These are phyloP conservation scores for Cerastis leucographa DNA, from an alignment of 2,888 invertebrate genomes.

Conservation along the genomic window DNA sequence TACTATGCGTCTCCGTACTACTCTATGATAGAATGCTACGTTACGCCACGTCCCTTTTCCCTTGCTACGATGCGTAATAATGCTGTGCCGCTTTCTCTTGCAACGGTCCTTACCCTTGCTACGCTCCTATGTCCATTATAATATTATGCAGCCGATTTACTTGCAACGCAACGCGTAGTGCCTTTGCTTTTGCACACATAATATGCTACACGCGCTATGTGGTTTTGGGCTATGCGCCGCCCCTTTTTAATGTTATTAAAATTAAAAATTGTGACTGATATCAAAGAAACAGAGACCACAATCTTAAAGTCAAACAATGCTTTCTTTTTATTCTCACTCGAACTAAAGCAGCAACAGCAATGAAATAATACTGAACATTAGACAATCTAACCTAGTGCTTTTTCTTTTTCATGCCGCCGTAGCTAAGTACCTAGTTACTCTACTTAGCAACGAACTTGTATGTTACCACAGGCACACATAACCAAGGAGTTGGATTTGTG, in stretches of 20 bases:
- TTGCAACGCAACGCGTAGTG: neutral
- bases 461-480: constrained; percentile 79
- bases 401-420: neutral
- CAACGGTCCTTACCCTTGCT: neutral
- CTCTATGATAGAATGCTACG: neutral
- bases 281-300: neutral
- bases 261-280: neutral
- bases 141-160: too few relatives aligned
- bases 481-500: constrained; percentile 87
- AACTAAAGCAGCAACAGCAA: neutral
- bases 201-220: too few relatives aligned
- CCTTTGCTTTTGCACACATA: neutral
- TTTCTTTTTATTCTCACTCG: neutral
- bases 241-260: neutral
- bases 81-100: neutral
- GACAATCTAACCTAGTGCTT: neutral
- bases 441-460: neutral
- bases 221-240: too few relatives aligned
- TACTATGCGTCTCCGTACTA: neutral
- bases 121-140: neutral
- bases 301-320: neutral
- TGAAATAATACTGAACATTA: neutral
- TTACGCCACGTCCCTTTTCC: too few relatives aligned
- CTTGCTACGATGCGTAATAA: neutral
- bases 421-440: neutral